Evolutionary conservation across 2,113 vertebrate species (phyloP), one percentile per base, ranked within the genome.

Genomic region (Anarrhichthys ocellatus): DNA sequence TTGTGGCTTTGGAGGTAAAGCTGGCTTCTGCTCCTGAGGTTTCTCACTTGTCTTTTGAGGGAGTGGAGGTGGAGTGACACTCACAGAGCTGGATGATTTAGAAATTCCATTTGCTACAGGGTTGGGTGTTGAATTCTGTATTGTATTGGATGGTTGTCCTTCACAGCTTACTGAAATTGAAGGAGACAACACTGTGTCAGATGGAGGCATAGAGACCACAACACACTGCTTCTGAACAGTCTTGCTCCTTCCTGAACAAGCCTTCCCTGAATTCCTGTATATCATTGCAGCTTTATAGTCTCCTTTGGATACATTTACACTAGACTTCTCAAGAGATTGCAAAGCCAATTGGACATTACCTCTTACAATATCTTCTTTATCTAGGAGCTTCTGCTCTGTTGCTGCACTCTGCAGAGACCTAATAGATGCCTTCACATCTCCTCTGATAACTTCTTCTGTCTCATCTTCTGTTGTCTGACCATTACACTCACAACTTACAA

Each of bases 161-260:
- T 95, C 95, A 52, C 93, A 92, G 87, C 92, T 97, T 96, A 98
- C 96, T 97, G 97, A 96, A 98, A 95, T 97, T 97, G 97, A 93
- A 96, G 96, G 95, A 97, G 95, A 96, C 95, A 96, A 96, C 94
- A 95, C 93, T 95, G 96, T 95, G 87, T 95, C 95, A 96, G 94
- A 94, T 86, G 92, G 94, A 42, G 92, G 95, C 87, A 90, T 78
- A 85, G 95, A 93, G 92, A 95, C 92, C 89, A 94, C 88, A 93
- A 96, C 93, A 88, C 93, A 83, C 89, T 93, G 91, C 85, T 95
- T 92, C 93, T 92, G 93, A 91, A 93, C 0, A 89, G 89, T 87
- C 92, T 94, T 95, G 95, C 94, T 95, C 93, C 93, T 93, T 65
- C 85, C 88, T 90, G 96, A 91, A 94, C 94, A 94, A 87, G 92